Conservation (phyloP, 1,140 invertebrate genomes). For the Euglossa dilemma region DNA sequence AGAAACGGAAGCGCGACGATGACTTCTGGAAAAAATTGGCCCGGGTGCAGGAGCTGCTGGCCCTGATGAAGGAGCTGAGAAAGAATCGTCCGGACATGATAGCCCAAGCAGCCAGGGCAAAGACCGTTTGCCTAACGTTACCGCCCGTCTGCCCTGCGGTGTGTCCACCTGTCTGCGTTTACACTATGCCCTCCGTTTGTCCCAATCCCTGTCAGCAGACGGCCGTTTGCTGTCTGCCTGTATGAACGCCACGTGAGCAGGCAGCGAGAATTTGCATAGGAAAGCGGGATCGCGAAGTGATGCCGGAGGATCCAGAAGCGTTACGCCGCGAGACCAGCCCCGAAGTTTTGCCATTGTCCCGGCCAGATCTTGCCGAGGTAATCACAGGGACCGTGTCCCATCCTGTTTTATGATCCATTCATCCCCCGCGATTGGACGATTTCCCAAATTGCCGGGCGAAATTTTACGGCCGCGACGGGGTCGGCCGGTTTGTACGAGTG, state of each 20-base stretch:
- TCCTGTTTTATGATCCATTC: slow-evolving; percentile 43
- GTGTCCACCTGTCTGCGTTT: slow-evolving; percentile 21
- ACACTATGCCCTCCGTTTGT: slow-evolving; percentile 5
- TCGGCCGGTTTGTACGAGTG: neutral
- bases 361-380: slow-evolving; percentile 16
- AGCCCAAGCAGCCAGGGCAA: neutral
- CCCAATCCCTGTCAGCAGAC: neutral
- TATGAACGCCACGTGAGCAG: too few species aligned
- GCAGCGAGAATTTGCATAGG: slow-evolving; percentile 21
- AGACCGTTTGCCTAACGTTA: neutral
- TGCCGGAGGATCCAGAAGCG: neutral
- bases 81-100: slow-evolving; percentile 1
- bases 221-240: neutral
- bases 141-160: neutral
- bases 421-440: slow-evolving; percentile 29
- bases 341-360: slow-evolving; percentile 26
- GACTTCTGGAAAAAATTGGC: neutral
- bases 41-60: neutral
- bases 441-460: slow-evolving; percentile 34
- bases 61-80: slow-evolving; percentile 9
- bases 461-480: slow-evolving; percentile 13
- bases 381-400: slow-evolving; percentile 27
- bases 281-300: slow-evolving; percentile 7
- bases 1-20: slow-evolving; percentile 10
- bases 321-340: neutral